phyloP scores from a whole-genome alignment of 2,888 invertebrate genomes.

The Onchidella celtica region DNA sequence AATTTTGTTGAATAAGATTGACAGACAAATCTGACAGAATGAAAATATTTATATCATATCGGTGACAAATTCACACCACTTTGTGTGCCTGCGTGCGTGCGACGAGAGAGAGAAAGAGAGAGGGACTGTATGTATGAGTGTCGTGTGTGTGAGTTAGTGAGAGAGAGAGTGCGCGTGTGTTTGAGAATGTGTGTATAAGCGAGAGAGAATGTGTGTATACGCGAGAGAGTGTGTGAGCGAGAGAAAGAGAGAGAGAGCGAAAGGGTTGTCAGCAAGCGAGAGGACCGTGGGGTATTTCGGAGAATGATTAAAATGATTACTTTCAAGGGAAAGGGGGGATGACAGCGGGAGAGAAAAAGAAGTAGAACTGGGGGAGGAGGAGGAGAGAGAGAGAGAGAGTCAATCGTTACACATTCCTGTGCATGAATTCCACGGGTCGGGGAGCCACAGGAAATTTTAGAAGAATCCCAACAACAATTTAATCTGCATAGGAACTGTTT shows the following conservation, averaged over 20 bases:
- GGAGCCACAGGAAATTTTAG: too few species aligned
- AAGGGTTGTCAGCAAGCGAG: conserved; percentile 22
- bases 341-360: conserved; percentile 9
- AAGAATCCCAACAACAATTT: too few species aligned
- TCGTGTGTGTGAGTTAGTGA: conserved; percentile 17
- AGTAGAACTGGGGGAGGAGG: background rate
- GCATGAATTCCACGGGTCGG: too few species aligned
- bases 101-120: conserved; percentile 17
- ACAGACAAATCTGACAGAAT: too few species aligned
- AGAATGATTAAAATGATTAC: background rate
- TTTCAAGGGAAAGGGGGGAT: background rate
- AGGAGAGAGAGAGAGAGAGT: conserved; percentile 28
- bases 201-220: background rate
- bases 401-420: background rate
- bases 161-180: conserved; percentile 22
- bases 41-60: too few species aligned
- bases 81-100: conserved; percentile 19
- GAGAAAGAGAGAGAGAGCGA: conserved; percentile 37
- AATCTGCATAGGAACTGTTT: too few species aligned
- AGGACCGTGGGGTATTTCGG: background rate
- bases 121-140: conserved; percentile 30
- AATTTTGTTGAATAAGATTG: too few species aligned
- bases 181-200: conserved; percentile 9
- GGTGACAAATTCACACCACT: too few species aligned
- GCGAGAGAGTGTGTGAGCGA: conserved; percentile 26